Base-by-base conservation (phyloP, 2,797 vertebrate species). In the Podarcis lilfordi region DNA sequence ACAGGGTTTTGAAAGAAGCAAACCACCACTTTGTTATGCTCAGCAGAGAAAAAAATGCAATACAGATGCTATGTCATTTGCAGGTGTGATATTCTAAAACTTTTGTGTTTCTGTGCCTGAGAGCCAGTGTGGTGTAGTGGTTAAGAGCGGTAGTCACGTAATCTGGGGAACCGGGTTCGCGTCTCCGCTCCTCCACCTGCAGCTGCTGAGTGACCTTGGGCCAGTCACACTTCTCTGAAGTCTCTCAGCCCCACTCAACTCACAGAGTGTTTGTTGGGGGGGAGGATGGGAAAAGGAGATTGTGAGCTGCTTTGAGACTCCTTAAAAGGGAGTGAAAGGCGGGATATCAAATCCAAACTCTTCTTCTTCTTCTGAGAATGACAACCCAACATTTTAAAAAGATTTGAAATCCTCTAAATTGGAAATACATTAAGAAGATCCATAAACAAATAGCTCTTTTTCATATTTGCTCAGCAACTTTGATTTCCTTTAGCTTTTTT, bases 391-490 rank as follows among this genome's bases (percentile, higher is more conserved):
- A 4, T 35, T 69, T 76, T 35, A 29, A 55, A 83, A 17, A 37
- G 7, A 5, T 89, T 85, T 86, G 61, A 76, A 79, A 81, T 75
- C 72, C 15, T 80, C 43, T 37, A 89, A 88, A 85, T 88, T 86
- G 90, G 86, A 89, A 91, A 71, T 25, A 32, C 10, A 82, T 61
- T 68, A 87, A 83, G 77, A 85, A 93, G 92, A 90, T 89, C 75
- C 68, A 5, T 17, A 25, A 71, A 71, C 82, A 93, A 94, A 94
- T 89, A 92, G 74, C n/a, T 92, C n/a, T 89, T 89, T 91, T 92
- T 89, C 50, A 40, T 94, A 89, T 92, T 93, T 93, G 71, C 91
- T 23, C 87, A 87, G 45, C n/a, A 92, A 79, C 89, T 89, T 89
- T n/a, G 55, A 45, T 85, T 84, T 84, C 78, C 88, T 91, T 92